phyloP scores from a whole-genome alignment of 2,888 invertebrate genomes.

The Eupelmus urozonus region DNA sequence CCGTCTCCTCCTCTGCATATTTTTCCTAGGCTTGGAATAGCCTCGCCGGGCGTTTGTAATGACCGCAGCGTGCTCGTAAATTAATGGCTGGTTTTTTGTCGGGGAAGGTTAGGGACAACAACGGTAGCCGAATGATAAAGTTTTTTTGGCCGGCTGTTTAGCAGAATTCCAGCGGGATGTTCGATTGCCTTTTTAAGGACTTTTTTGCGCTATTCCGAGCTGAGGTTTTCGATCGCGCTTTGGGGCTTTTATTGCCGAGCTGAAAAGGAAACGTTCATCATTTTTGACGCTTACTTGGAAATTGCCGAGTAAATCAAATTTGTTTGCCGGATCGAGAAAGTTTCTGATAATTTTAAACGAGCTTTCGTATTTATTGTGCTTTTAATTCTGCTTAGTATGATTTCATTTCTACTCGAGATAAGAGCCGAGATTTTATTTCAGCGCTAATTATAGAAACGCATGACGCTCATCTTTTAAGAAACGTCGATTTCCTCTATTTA shows the following conservation, averaged over 20 bases:
- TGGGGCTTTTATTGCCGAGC: neutral
- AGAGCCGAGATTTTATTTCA: too few relatives aligned
- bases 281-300: neutral
- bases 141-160: constrained; percentile 9
- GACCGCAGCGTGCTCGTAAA: constrained; percentile 38
- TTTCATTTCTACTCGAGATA: too few relatives aligned
- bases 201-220: neutral
- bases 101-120: neutral
- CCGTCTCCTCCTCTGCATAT: neutral
- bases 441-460: too few relatives aligned
- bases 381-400: too few relatives aligned
- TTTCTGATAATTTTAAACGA: too few relatives aligned
- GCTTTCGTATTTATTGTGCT: too few relatives aligned
- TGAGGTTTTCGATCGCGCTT: neutral
- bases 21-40: neutral
- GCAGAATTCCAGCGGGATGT: neutral
- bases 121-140: constrained; percentile 22
- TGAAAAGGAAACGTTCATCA: neutral
- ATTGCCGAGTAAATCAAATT: too few relatives aligned
- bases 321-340: too few relatives aligned
- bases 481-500: too few relatives aligned
- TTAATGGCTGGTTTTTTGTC: constrained; percentile 16
- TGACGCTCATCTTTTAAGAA: too few relatives aligned
- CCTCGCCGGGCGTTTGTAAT: constrained; percentile 17
- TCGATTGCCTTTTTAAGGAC: neutral